Base-by-base conservation (phyloP, 2,888 invertebrate genomes). In the Phalera bucephala region DNA sequence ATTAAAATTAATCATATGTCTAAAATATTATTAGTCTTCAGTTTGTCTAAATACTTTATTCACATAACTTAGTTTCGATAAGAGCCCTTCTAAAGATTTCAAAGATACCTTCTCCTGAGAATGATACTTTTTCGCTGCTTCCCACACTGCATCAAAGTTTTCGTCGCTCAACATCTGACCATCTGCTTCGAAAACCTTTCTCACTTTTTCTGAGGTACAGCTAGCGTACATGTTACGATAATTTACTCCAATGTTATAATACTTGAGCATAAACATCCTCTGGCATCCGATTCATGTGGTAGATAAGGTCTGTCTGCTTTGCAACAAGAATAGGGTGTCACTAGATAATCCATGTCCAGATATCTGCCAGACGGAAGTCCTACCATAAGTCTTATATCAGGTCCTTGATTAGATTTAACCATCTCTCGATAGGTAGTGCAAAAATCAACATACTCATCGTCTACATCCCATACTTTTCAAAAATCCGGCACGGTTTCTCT, bases 71-170 rank as follows among this genome's bases (percentile, higher is more conserved):
- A 21, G 10, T 11, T 19, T 11, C 29, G 11, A 26, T 9, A 11
- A 33, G 26, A 17, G 21, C 30, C 25, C 13, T 33, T 31, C 8
- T 33, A 22, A 26, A 29, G 10, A 31, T 33, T 12, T 20, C 64
- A 67, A 79, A 43, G 80, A 86, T 5, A 91, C 90, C 40, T 53
- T 55, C 3, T 80, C 87, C 25, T 80, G 71, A 27, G 79, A 64
- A 51, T 90, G 88, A 35, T 55, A 52, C 45, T 80, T 68, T 20
- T 74, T 52, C 0, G 87, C 90, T 15, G 71, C 64, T 30, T 80
- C 47, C 90, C 90, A 91, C 31, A 87, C 43, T 42, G 58, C 51
- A 29, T 80, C 65, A 52, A 91, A 91, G 7, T 48, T 60, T 29
- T 83, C 70, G 3, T 81, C 78, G 5, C 74, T 69, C 31, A 91